Evolutionary conservation across 2,113 vertebrate genomes (phyloP), one percentile per base, ranked within the genome.

Genomic region (Nannobrachium achirus): DNA sequence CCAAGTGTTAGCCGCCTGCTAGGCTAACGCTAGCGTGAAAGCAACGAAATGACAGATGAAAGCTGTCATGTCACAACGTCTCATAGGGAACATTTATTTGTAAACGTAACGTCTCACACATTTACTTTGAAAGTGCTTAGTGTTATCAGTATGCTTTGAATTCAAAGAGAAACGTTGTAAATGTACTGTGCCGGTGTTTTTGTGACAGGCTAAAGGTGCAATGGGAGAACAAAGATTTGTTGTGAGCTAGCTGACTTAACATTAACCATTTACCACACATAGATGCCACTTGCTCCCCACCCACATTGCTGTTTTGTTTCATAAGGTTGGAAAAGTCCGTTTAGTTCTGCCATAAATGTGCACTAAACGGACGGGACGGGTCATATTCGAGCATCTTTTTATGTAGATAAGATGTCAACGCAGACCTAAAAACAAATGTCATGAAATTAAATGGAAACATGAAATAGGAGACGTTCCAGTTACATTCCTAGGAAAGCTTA

Each of bases 191-290:
- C 79, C 82, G 86, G 83, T 74, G 79, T 84, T 81, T 63, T 38
- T 3, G 40, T 66, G 69, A 73, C 14, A 68, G 64, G 59, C 60
- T 58, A 69, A 33, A 33, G 68, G 76, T 83, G 44, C 80, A 80
- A 81, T 19, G 49, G 14, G 78, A 85, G 89, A 90, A 90, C 87
- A 90, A 90, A 88, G 88, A 69, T 90, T 80, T 73, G 57, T 79
- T 79, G 71, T 77, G 63, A 64, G 79, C 66, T 51, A 78, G 76
- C 86, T 69, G 59, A 71, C 18, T 72, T 75, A 16, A 65, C 63
- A 25, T 51, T 73, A 53, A 68, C 77, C 1, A 42, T 52, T 42
- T 49, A 49, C 3, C 0, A 1, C 46, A n/a, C n/a, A n/a, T 68
- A 48, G 14, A 45, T 7, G 15, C 5, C 4, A 20, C 18, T 15